Evolutionary conservation across 2,888 invertebrate species (phyloP).

Genomic region (Sialis fuliginosa): DNA sequence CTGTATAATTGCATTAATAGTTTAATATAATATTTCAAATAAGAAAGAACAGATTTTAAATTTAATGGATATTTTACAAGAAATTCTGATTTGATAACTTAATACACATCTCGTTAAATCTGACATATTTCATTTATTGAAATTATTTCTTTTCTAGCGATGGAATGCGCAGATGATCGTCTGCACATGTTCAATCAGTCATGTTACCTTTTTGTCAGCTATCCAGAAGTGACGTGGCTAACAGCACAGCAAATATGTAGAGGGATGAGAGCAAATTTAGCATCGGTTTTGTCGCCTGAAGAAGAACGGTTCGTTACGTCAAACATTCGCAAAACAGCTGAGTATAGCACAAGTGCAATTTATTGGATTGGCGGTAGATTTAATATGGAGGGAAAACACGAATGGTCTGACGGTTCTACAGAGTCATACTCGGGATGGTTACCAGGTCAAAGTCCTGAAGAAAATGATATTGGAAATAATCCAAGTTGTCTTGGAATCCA

Average conservation of each 20-base stretch:
- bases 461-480: conserved; percentile 14
- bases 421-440: conserved; percentile 43
- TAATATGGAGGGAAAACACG: conserved; percentile 27
- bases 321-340: conserved; percentile 47
- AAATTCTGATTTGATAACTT: too few species aligned
- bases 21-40: too few species aligned
- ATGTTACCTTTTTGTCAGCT: conserved; percentile 60
- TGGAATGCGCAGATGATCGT: conserved; percentile 53
- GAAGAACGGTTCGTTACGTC: conserved; percentile 53
- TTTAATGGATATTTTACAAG: too few species aligned
- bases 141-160: conserved; percentile 23
- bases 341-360: conserved; percentile 51
- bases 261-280: conserved; percentile 50
- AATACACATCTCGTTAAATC: too few species aligned
- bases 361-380: conserved; percentile 57
- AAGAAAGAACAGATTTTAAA: too few species aligned
- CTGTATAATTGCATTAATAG: too few species aligned
- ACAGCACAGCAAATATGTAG: conserved; percentile 51
- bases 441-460: conserved; percentile 31
- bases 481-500: conserved; percentile 34
- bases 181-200: conserved; percentile 49
- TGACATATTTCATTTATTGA: background rate
- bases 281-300: conserved; percentile 47
- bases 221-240: conserved; percentile 58
- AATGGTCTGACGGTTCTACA: conserved; percentile 43